phyloP scores from a whole-genome alignment of 2,888 invertebrate genomes.

The Brachypalpus laphriformis region DNA sequence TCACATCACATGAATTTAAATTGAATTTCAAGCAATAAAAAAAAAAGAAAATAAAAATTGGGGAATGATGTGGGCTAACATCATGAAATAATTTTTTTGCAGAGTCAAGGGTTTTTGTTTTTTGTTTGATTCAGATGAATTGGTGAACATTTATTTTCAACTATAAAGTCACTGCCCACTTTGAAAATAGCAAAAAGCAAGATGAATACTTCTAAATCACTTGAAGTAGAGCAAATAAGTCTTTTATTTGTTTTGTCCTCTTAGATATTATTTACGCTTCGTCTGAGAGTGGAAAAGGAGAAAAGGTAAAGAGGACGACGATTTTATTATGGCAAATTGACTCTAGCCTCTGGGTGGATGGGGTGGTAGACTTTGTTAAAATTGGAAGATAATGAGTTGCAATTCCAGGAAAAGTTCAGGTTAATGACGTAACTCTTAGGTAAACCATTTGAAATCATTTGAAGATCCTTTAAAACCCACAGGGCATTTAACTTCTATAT shows the following conservation, averaged over 20 bases:
- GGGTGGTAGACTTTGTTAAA: not conserved
- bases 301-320: not conserved
- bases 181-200: not conserved
- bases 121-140: not conserved
- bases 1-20: not conserved
- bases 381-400: not conserved
- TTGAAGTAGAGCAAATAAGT: not conserved
- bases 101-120: not conserved
- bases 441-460: not conserved
- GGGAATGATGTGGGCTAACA: not conserved
- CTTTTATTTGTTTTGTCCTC: slow-evolving; percentile 1
- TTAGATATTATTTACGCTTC: slow-evolving; percentile 1
- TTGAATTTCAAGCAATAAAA: not conserved
- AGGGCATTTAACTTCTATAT: not conserved
- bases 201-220: not conserved
- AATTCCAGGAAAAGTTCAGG: not conserved
- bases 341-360: not conserved
- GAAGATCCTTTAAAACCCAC: not conserved
- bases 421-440: not conserved
- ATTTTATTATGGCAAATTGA: not conserved
- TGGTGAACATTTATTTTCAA: not conserved
- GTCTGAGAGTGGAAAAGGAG: not conserved
- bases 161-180: not conserved
- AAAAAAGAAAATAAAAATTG: too few species aligned
- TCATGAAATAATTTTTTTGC: not conserved